phyloP scores from a whole-genome alignment of 2,888 invertebrate species.

The Operophtera brumata region DNA sequence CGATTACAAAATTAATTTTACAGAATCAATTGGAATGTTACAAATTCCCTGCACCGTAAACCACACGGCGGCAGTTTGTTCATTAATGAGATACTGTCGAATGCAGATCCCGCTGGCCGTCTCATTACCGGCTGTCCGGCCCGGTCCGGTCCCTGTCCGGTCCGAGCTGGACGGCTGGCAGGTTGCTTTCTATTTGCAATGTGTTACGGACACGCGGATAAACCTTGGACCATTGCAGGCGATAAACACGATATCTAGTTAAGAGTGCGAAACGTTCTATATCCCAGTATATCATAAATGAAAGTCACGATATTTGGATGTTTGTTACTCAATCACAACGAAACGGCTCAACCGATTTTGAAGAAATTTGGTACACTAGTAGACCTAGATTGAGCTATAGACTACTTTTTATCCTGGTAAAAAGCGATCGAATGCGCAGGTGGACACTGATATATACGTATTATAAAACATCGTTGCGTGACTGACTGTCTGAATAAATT shows the following conservation, averaged over 20 bases:
- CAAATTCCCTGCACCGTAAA: not conserved
- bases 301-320: no score
- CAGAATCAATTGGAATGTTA: not conserved
- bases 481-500: no score
- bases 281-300: no score
- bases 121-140: conserved; percentile 19
- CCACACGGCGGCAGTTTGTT: conserved; percentile 6
- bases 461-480: no score
- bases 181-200: conserved; percentile 3
- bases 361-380: no score
- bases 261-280: not conserved
- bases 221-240: no score
- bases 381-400: not conserved
- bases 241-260: no score
- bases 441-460: no score
- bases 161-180: not conserved
- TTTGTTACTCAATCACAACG: no score
- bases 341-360: no score
- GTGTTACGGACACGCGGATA: not conserved
- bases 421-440: not conserved
- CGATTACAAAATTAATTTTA: no score
- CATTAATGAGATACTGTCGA: conserved; percentile 11
- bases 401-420: not conserved
- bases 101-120: conserved; percentile 7
- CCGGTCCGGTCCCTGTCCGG: not conserved